Percentiles rank a stretch among this genome's conserved stretches.
These are phyloP conservation scores for Prunella himalayana DNA, from an alignment of 2,113 vertebrate species.

Conservation along the genomic window DNA sequence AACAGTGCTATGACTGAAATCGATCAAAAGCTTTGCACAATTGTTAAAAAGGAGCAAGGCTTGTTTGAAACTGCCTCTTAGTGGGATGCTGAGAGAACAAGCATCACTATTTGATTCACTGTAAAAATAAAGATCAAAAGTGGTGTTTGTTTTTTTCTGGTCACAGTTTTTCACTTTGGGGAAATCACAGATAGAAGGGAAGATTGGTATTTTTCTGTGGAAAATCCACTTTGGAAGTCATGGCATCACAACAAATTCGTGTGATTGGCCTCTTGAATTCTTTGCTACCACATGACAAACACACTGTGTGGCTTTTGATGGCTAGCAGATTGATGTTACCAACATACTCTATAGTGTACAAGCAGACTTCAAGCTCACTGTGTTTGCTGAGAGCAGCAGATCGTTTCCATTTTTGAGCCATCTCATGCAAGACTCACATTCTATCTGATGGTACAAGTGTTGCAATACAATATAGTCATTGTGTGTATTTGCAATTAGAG, in stretches of 20 bases:
- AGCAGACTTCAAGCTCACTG: conserved; percentile 41
- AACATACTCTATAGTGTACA: background rate
- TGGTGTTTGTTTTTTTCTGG: background rate
- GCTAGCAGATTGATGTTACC: conserved; percentile 33
- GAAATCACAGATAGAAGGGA: background rate
- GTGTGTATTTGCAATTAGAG: background rate
- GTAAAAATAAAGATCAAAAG: background rate
- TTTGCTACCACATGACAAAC: conserved; percentile 62
- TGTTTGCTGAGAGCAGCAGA: conserved; percentile 51
- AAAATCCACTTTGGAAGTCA: background rate
- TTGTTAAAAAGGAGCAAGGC: background rate
- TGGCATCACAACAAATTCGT: background rate
- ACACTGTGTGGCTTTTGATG: conserved; percentile 48
- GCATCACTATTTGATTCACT: background rate
- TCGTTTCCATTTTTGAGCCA: conserved; percentile 59
- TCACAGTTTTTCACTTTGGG: background rate
- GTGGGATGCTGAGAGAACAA: background rate
- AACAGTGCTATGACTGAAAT: background rate
- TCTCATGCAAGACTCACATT: conserved; percentile 56
- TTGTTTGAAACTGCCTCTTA: background rate
- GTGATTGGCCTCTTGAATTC: conserved; percentile 21
- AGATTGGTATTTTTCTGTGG: background rate
- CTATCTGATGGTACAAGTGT: conserved; percentile 63
- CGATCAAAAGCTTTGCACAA: background rate
- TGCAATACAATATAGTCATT: conserved; percentile 64